These are phyloP conservation scores for Phaonia tiefii DNA, from an alignment of 2,888 invertebrate genomes.

Conservation along the genomic window DNA sequence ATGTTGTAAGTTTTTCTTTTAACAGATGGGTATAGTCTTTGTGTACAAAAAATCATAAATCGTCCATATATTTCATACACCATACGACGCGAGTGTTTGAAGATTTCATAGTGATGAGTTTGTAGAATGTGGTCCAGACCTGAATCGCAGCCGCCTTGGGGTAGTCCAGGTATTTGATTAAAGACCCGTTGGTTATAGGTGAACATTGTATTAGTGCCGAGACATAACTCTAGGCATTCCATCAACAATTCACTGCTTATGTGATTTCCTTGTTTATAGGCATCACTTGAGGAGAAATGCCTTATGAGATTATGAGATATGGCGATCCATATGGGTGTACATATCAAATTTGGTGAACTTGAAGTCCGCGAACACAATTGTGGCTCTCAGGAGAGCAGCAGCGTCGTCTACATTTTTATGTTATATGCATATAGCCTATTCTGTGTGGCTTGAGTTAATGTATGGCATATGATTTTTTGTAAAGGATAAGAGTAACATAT, in stretches of 20 bases:
- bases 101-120: neutral
- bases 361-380: neutral
- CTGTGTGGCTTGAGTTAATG: neutral
- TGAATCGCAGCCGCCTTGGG: constrained; percentile 45
- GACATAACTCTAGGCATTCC: neutral
- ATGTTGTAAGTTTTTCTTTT: neutral
- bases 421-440: neutral
- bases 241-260: neutral
- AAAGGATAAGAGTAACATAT: neutral
- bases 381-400: neutral
- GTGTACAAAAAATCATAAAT: constrained; percentile 13
- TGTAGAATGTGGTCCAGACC: constrained; percentile 22
- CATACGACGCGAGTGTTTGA: neutral
- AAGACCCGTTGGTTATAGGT: neutral
- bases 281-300: neutral
- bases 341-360: neutral
- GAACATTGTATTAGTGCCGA: neutral
- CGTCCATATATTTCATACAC: constrained; percentile 45
- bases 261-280: neutral
- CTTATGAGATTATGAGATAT: neutral
- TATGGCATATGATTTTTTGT: neutral
- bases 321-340: constrained; percentile 10
- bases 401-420: neutral
- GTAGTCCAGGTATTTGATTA: constrained; percentile 3
- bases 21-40: neutral